A percentile compares a stretch with the other conserved stretches of the same genome.
phyloP scores from a whole-genome alignment of 2,113 vertebrate genomes.

The Thermophis baileyi region DNA sequence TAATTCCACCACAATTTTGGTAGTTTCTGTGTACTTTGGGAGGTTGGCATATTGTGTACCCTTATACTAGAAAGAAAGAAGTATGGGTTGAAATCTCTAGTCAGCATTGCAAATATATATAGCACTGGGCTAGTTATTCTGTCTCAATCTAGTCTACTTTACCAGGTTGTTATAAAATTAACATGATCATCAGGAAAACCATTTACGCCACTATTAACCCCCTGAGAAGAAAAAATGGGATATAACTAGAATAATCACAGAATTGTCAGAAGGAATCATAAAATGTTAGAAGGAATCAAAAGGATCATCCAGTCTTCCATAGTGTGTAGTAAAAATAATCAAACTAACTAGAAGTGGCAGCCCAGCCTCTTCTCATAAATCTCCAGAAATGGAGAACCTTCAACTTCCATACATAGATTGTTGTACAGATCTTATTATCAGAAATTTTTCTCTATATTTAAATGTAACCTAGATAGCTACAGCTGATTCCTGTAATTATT shows the following conservation, averaged over 20 bases:
- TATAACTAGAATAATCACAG: neutral
- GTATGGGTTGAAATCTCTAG: neutral
- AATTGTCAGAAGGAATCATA: neutral
- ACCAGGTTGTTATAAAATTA: neutral
- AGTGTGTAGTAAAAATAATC: neutral
- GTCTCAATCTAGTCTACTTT: neutral
- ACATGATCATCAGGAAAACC: neutral
- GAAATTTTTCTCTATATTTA: neutral
- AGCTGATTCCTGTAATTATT: neutral
- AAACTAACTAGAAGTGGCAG: neutral
- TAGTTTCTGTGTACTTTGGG: neutral
- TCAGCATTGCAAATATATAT: neutral
- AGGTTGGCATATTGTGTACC: neutral
- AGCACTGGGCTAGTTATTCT: neutral
- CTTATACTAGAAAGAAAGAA: neutral
- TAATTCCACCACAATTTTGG: neutral
- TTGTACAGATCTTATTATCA: neutral
- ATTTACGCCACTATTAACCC: neutral
- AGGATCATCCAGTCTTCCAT: neutral
- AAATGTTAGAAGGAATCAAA: neutral
- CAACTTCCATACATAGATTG: neutral
- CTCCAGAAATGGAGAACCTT: neutral
- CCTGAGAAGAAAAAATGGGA: neutral
- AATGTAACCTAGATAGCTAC: neutral
- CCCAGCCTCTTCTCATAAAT: neutral